Evolutionary conservation across 2,888 invertebrate genomes (phyloP).

Genomic region (Metellina segmentata): DNA sequence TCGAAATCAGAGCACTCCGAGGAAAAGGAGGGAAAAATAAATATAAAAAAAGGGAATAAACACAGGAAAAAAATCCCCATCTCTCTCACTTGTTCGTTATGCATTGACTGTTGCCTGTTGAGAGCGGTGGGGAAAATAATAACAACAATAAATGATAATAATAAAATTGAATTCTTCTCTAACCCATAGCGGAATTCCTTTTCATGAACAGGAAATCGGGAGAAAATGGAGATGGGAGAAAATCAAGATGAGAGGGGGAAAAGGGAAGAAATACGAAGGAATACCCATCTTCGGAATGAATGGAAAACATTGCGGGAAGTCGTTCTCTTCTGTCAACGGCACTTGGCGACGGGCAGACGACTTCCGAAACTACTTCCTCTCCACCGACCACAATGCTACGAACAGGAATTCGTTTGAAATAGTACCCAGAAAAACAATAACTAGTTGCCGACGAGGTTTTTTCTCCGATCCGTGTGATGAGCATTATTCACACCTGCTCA

Average conservation of each 20-base stretch:
- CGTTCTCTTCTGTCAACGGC: slow-evolving; percentile 67
- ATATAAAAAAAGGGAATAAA: not conserved
- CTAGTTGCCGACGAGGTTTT: not conserved
- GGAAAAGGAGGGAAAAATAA: not conserved
- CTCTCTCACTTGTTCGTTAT: slow-evolving; percentile 47
- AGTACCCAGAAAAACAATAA: not conserved
- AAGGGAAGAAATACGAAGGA: not conserved
- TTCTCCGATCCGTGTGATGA: not conserved
- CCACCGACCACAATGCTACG: not conserved
- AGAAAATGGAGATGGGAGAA: slow-evolving; percentile 42
- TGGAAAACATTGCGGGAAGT: slow-evolving; percentile 70
- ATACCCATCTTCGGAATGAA: slow-evolving; percentile 49
- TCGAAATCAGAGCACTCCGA: slow-evolving; percentile 31
- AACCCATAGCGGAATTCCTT: slow-evolving; percentile 57
- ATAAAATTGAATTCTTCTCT: slow-evolving; percentile 48
- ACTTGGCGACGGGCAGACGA: slow-evolving; percentile 71
- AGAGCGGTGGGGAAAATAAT: slow-evolving; percentile 6
- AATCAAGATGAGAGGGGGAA: not conserved
- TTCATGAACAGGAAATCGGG: slow-evolving; percentile 57
- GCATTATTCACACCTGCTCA: not conserved
- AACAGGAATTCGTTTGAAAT: not conserved
- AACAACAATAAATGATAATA: slow-evolving; percentile 18
- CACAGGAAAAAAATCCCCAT: slow-evolving; percentile 15
- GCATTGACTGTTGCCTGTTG: slow-evolving; percentile 58
- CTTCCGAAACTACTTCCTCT: slow-evolving; percentile 61